These are phyloP conservation scores for Uropsilus gracilis DNA, from an alignment of 2,113 vertebrate genomes.

Conservation along the genomic window DNA sequence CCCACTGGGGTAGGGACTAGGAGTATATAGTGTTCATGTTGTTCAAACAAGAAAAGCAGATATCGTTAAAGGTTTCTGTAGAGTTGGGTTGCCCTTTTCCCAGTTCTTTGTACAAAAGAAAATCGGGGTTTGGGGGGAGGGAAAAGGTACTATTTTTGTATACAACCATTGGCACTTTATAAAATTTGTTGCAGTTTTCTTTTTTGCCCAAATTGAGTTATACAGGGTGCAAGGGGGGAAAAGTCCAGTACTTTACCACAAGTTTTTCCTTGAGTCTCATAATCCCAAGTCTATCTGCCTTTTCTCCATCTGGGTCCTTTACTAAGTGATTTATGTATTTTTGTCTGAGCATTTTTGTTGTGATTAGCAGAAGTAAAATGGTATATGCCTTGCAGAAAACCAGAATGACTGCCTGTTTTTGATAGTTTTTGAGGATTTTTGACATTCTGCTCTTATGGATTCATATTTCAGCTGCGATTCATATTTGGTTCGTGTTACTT, in stretches of 20 bases:
- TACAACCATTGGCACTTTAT: background rate
- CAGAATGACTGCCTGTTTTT: background rate
- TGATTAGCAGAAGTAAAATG: background rate
- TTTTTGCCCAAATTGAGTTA: background rate
- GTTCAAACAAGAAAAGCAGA: background rate
- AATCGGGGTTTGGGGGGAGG: background rate
- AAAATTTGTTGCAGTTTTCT: background rate
- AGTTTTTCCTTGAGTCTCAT: background rate
- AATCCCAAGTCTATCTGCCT: background rate
- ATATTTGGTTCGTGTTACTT: background rate
- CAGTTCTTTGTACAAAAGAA: background rate
- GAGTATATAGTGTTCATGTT: background rate
- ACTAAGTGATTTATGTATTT: background rate
- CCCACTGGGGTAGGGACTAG: accelerated
- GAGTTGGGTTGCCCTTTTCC: background rate
- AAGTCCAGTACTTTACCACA: background rate
- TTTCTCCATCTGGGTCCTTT: background rate
- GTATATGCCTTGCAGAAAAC: background rate
- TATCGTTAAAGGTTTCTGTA: background rate
- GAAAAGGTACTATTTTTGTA: background rate
- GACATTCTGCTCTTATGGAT: background rate
- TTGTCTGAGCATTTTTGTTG: background rate
- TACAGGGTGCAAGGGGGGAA: background rate
- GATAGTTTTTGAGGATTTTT: background rate
- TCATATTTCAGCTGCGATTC: no score